Base-by-base conservation (phyloP, 2,797 vertebrate genomes). In the Danio kyathit region DNA sequence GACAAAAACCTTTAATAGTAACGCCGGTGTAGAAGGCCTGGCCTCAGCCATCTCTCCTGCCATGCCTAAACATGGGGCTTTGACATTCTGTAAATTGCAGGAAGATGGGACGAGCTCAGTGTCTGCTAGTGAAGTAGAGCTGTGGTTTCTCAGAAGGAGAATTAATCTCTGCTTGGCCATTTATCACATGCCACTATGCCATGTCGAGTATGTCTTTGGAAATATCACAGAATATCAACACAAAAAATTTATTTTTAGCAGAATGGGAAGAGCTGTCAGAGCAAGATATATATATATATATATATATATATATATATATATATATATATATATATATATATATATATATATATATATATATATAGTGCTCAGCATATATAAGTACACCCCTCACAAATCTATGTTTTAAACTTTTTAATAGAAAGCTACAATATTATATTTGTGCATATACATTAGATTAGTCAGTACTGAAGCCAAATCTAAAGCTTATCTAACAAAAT, bases 41-140 rank as follows among this genome's bases (percentile, higher is more conserved):
- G 49, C 59, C 61, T 46, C 19, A 19, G 17, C 61, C 46, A 38
- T n/a, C 38, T 52, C 49, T 72, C 73, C 61, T 75, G 40, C 76
- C 77, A 66, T 84, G 75, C 75, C 84, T 84, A 83, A 87, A 87
- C 80, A 84, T 81, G 82, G 82, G 29, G 64, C 48, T 79, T 19
- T 66, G 59, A 64, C 74, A 83, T 60, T 54, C 19, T 51, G 12
- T 40, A 82, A 52, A 70, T 69, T 49, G 43, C 65, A 57, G 52
- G 69, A 70, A 79, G 41, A 13, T 5, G 8, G 67, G 56, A n/a
- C 13, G n/a, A 44, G 57, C 6, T 17, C 14, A 9, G n/a, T 56
- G 6, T 67, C 67, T 57, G 40, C 16, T 64, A 40, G 74, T 69
- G 46, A 44, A 57, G 69, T 63, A 52, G 64, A 78, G 60, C 44